These are phyloP conservation scores for Pristionchus maxplancki DNA, from an alignment of 2,888 invertebrate genomes.

Conservation along the genomic window DNA sequence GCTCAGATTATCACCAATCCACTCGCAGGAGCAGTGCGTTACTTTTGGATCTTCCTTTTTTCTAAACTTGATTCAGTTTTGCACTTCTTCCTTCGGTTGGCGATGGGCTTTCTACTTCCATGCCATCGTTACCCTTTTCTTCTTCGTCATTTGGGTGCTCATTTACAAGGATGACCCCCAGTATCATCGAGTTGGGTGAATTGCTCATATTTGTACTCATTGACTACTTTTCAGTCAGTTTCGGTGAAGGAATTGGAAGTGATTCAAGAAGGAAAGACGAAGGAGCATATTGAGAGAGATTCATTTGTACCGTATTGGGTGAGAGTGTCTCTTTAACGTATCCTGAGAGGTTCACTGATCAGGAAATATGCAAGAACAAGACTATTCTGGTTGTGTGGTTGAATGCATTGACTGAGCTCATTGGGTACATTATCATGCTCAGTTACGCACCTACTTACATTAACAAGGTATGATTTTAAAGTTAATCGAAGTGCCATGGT, in stretches of 20 bases:
- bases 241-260: constrained; percentile 61
- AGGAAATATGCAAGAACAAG: constrained; percentile 69
- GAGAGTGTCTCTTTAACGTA: too few species aligned
- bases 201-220: neutral
- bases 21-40: constrained; percentile 67
- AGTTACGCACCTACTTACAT: constrained; percentile 59
- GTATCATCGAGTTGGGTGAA: neutral
- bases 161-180: constrained; percentile 68
- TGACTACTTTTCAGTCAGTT: constrained; percentile 51
- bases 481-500: neutral
- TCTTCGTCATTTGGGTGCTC: constrained; percentile 62
- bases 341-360: too few species aligned
- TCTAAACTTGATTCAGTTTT: constrained; percentile 56
- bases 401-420: constrained; percentile 58
- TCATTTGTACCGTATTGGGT: constrained; percentile 72
- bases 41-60: neutral
- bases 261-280: constrained; percentile 70
- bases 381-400: constrained; percentile 58
- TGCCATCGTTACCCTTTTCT: constrained; percentile 55
- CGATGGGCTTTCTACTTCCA: constrained; percentile 72
- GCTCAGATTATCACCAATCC: constrained; percentile 70
- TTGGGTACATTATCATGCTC: constrained; percentile 58
- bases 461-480: constrained; percentile 47
- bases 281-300: constrained; percentile 70
- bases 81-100: constrained; percentile 68